Evolutionary conservation across 2,888 invertebrate genomes (phyloP).

Genomic region (Barypeithes pellucidus): DNA sequence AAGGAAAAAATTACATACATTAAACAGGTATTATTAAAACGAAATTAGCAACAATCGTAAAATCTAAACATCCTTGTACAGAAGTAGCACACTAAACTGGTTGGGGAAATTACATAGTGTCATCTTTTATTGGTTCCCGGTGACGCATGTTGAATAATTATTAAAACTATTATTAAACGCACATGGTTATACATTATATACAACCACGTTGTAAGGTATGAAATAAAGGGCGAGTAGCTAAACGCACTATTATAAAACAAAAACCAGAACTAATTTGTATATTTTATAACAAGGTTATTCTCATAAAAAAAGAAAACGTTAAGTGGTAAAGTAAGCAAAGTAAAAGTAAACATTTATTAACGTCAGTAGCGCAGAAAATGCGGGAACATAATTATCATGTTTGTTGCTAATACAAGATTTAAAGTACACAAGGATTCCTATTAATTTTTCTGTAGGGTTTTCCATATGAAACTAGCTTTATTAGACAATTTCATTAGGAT

Average conservation of each 20-base stretch:
- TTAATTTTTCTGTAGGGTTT: not conserved
- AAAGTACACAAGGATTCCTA: constrained; percentile 4
- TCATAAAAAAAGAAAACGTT: constrained; percentile 33
- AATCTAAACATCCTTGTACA: constrained; percentile 20
- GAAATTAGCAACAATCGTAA: constrained; percentile 17
- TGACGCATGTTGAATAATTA: constrained; percentile 8
- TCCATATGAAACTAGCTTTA: not conserved
- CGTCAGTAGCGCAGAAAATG: constrained; percentile 38
- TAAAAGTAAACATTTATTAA: constrained; percentile 46
- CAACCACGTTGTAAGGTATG: not conserved
- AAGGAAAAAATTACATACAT: constrained; percentile 8
- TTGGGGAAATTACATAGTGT: constrained; percentile 32
- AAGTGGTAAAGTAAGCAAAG: constrained; percentile 43
- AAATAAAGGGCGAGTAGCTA: constrained; percentile 32
- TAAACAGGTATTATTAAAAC: constrained; percentile 25
- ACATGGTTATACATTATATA: not conserved
- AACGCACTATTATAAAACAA: constrained; percentile 12
- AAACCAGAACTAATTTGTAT: constrained; percentile 36
- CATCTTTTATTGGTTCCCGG: constrained; percentile 23
- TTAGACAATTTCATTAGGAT: no score
- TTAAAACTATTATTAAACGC: not conserved
- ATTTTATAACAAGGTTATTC: constrained; percentile 40
- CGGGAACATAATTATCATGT: not conserved
- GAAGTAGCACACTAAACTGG: constrained; percentile 5
- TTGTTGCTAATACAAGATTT: not conserved